Evolutionary conservation across 2,113 vertebrate genomes (phyloP), one percentile per base, ranked within the genome.

Genomic region (Paracanthobrama guichenoti): DNA sequence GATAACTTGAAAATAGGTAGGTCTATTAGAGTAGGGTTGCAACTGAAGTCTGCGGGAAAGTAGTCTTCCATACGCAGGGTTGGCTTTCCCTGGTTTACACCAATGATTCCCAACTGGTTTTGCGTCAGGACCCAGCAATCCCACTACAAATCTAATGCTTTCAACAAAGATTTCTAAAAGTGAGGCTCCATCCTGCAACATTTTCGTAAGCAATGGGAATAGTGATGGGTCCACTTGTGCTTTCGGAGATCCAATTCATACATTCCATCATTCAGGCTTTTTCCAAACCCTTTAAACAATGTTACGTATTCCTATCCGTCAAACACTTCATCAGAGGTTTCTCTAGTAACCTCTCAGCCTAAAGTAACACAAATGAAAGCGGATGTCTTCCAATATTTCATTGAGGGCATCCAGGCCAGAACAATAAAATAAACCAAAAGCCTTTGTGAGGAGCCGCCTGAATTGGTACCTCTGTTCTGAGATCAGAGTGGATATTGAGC

Each of bases 351-450:
- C 44, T 50, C 79, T 64, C 44, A 80, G 1, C 78, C 78, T 50
- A 66, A 50, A 46, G 42, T 80, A 67, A 31, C 18, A 28, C 62
- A 80, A 50, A 67, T 67, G 62, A 80, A 80, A 80, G 66, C 44
- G 6, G 24, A 64, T 13, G 77, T 31, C 77, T 79, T 48, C 24
- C 77, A 66, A 48, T 79, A 79, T 79, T 80, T 80, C 60, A 80
- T 31, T 8, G 44, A 80, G 62, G 44, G 60, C n/a, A 66, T 80
- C 62, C 60, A 12, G 39, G 44, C 42, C 10, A 80, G 26, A 80
- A 67, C 79, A 79, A 80, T 80, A 48, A 67, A 80, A 67, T 80
- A 80, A 79, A 64, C 12, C 77, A 80, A 80, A 42, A 80, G 60
- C 14, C 24, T 31, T 80, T 50, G 16, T 11, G 20, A 67, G 60